Conservation (phyloP, 2,797 vertebrate species). For the Allochrocebus solatus region DNA sequence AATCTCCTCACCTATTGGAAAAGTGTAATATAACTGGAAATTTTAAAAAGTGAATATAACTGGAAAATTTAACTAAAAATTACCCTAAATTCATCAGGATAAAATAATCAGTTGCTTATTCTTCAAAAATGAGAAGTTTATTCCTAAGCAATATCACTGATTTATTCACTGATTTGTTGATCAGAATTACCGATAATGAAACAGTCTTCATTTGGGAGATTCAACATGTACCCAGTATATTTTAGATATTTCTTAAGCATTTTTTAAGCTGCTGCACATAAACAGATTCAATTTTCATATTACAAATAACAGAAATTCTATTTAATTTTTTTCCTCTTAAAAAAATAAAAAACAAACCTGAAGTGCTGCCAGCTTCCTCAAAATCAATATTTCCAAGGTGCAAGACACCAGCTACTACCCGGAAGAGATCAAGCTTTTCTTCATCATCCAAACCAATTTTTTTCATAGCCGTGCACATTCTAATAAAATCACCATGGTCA, state of each 20-base stretch:
- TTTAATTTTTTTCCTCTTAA: not conserved
- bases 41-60: not conserved
- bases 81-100: not conserved
- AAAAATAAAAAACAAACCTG: conserved; percentile 85
- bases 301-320: not conserved
- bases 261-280: not conserved
- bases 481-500: conserved; percentile 94
- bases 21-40: conserved; percentile 3
- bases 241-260: not conserved
- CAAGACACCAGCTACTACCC: conserved; percentile 96
- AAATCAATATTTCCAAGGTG: conserved; percentile 98
- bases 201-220: not conserved
- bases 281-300: not conserved
- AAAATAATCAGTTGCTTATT: not conserved
- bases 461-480: conserved; percentile 97
- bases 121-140: not conserved
- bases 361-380: conserved; percentile 96
- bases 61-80: not conserved
- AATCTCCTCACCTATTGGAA: not conserved
- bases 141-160: not conserved
- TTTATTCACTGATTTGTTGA: not conserved
- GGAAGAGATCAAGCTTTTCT: conserved; percentile 96
- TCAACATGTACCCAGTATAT: not conserved
- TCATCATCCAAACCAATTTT: conserved; percentile 95
- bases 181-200: not conserved